Percentiles rank a stretch among this genome's conserved stretches.
Conservation (phyloP, 2,113 vertebrate species). For the Tyrannus savana region DNA sequence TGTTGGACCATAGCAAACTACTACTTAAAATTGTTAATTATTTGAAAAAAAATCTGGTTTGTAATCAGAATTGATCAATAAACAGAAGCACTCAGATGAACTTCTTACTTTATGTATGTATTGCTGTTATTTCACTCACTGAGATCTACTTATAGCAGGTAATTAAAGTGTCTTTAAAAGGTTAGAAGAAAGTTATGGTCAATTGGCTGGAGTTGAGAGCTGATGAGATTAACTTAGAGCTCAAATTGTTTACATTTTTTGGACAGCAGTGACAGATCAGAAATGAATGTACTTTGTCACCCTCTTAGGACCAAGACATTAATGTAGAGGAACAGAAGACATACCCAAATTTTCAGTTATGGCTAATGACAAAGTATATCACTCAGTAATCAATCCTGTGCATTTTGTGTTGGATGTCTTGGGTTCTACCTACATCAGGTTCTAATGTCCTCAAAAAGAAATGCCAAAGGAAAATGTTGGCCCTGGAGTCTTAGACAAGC, state of each 20-base stretch:
- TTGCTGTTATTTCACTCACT: not conserved
- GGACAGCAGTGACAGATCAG: not conserved
- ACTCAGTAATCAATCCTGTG: not conserved
- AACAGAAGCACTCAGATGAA: not conserved
- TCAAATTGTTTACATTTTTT: not conserved
- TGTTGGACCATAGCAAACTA: not conserved
- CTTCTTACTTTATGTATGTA: not conserved
- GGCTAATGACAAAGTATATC: not conserved
- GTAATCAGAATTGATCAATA: not conserved
- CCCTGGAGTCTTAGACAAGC: not conserved
- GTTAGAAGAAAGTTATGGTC: not conserved
- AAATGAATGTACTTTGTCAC: not conserved
- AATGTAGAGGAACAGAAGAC: not conserved
- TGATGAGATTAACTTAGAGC: not conserved
- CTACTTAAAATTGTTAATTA: not conserved
- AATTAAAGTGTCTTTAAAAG: not conserved
- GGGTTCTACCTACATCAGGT: not conserved
- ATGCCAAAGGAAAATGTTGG: not conserved
- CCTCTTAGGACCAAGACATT: not conserved
- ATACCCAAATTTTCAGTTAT: not conserved
- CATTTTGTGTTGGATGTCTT: not conserved
- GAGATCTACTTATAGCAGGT: not conserved
- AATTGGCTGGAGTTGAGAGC: rapidly evolving
- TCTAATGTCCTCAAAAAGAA: not conserved
- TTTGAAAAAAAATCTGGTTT: not conserved